Percentiles rank a stretch among this genome's conserved stretches.
phyloP scores from a whole-genome alignment of 2,888 invertebrate species.

The Tetragonisca angustula region DNA sequence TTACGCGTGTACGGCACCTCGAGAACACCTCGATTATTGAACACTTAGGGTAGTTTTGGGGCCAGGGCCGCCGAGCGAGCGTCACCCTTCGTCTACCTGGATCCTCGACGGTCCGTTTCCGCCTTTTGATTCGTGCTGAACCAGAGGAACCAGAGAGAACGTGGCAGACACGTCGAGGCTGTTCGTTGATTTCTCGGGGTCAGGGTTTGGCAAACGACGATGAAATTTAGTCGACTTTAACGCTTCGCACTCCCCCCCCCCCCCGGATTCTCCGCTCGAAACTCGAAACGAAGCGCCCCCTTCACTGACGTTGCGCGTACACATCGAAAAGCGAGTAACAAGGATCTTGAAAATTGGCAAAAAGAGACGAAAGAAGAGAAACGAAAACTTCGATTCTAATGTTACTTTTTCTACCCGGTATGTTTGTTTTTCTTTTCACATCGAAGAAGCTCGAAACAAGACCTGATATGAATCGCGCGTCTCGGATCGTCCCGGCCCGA shows the following conservation, averaged over 20 bases:
- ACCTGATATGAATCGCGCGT: constrained; percentile 48
- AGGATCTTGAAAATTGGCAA: constrained; percentile 2
- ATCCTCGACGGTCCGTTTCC: constrained; percentile 39
- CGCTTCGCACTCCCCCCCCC: too few relatives aligned
- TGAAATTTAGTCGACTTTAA: background rate
- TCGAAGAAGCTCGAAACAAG: constrained; percentile 39
- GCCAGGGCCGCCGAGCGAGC: constrained; percentile 75
- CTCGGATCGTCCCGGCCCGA: constrained; percentile 65
- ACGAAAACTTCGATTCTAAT: constrained; percentile 17
- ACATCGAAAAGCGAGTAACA: constrained; percentile 37
- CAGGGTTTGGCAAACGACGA: constrained; percentile 21
- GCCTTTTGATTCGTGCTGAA: constrained; percentile 29
- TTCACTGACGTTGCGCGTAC: constrained; percentile 35
- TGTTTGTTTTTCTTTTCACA: background rate
- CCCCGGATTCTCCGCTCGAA: constrained; percentile 30
- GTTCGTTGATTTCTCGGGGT: constrained; percentile 18
- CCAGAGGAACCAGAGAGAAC: constrained; percentile 24
- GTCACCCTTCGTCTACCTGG: constrained; percentile 40
- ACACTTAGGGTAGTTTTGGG: constrained; percentile 82
- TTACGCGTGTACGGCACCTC: constrained; percentile 75
- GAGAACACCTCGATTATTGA: constrained; percentile 80
- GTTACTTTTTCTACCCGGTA: background rate
- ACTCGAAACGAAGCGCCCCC: constrained; percentile 32
- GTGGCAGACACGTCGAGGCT: background rate
- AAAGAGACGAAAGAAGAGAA: constrained; percentile 43